Conservation (phyloP, 2,888 invertebrate genomes). For the Acanthoscelides obtectus region DNA sequence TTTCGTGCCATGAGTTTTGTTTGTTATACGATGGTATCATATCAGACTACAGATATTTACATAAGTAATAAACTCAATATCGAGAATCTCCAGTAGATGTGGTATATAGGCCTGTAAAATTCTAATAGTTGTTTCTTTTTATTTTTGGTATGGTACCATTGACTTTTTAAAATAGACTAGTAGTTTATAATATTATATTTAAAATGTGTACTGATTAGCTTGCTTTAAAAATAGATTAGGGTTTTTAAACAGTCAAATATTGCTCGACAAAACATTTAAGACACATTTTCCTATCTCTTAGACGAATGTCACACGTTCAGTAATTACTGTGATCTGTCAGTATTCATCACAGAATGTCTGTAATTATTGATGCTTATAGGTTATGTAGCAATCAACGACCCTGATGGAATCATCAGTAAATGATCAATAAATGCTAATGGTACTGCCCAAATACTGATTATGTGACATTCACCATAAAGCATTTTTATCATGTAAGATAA, state of each 20-base stretch:
- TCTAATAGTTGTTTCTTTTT: neutral
- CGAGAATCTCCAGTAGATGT: neutral
- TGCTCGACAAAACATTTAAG: constrained; percentile 2
- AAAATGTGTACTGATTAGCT: neutral
- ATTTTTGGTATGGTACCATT: neutral
- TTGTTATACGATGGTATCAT: neutral
- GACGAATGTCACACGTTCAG: too few relatives aligned
- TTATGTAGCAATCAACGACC: too few relatives aligned
- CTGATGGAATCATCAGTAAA: too few relatives aligned
- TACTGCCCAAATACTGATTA: too few relatives aligned
- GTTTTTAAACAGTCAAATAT: constrained; percentile 6
- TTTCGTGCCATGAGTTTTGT: neutral
- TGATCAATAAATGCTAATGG: too few relatives aligned
- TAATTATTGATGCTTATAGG: too few relatives aligned
- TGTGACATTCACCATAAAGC: too few relatives aligned
- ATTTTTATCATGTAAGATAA: neutral
- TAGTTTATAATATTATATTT: neutral
- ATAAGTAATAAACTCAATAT: neutral
- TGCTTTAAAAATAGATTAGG: constrained; percentile 1
- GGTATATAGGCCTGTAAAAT: neutral
- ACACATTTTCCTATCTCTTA: constrained; percentile 1
- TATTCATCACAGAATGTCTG: too few relatives aligned
- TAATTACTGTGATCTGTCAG: too few relatives aligned
- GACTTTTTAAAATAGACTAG: neutral
- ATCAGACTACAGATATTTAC: neutral